Evolutionary conservation across 2,888 invertebrate genomes (phyloP).

Genomic region (Chrysina gloriosa): DNA sequence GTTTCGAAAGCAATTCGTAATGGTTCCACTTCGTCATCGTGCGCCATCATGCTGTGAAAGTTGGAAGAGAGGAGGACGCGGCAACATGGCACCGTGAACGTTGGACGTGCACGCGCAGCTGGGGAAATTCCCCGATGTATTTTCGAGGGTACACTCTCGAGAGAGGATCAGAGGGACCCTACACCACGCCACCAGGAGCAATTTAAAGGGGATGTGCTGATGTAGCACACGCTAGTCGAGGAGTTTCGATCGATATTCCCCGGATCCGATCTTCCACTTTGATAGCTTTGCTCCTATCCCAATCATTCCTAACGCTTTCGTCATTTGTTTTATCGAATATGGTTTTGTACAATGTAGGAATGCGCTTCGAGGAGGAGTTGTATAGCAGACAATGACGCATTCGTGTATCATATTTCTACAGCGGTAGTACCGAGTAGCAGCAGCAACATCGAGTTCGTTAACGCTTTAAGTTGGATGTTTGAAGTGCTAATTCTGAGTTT

Average conservation of each 20-base stretch:
- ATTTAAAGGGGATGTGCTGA: conserved; percentile 25
- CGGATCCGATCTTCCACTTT: conserved; percentile 9
- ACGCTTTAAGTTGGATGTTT: too few relatives aligned
- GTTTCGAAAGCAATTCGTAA: neutral
- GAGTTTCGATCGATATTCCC: conserved; percentile 14
- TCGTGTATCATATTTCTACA: too few relatives aligned
- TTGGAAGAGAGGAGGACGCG: neutral
- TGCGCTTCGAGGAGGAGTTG: too few relatives aligned
- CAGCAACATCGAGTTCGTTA: too few relatives aligned
- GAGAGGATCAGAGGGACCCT: conserved; percentile 13
- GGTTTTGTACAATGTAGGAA: neutral
- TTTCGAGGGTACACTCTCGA: conserved; percentile 15
- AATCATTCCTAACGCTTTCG: neutral
- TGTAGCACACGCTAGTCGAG: neutral
- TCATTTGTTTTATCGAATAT: neutral
- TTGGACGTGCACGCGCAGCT: neutral
- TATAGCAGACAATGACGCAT: too few relatives aligned
- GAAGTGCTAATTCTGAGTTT: too few relatives aligned
- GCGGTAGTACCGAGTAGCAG: too few relatives aligned
- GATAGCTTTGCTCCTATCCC: neutral
- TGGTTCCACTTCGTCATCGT: conserved; percentile 1
- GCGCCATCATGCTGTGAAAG: conserved; percentile 7
- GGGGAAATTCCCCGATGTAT: conserved; percentile 27
- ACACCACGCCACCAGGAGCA: conserved; percentile 20
- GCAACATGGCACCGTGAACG: neutral